Percentiles rank a stretch among this genome's conserved stretches.
These are phyloP conservation scores for Sparus aurata DNA, from an alignment of 2,797 vertebrate genomes.

Conservation along the genomic window DNA sequence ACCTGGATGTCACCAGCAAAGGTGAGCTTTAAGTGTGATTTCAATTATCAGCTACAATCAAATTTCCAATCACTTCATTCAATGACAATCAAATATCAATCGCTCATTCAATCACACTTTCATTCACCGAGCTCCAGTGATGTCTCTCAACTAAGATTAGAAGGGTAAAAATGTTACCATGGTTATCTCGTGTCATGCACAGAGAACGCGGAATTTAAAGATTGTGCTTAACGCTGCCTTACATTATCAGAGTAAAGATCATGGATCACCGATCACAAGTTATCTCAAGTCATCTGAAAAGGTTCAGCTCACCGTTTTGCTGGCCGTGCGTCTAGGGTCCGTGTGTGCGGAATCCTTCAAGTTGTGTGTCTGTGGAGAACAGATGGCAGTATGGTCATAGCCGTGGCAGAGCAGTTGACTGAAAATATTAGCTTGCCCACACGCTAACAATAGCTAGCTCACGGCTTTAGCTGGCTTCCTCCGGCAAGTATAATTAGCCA, in stretches of 20 bases:
- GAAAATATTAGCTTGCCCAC: slow-evolving; percentile 71
- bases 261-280: slow-evolving; percentile 35
- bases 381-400: slow-evolving; percentile 63
- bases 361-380: slow-evolving; percentile 65
- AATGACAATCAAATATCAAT: slow-evolving; percentile 6
- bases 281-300: slow-evolving; percentile 25
- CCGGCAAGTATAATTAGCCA: slow-evolving; percentile 82
- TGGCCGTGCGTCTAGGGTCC: slow-evolving; percentile 34
- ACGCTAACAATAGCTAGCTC: slow-evolving; percentile 83
- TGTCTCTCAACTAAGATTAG: neutral
- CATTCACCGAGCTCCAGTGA: slow-evolving; percentile 4
- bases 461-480: slow-evolving; percentile 67
- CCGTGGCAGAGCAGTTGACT: slow-evolving; percentile 56
- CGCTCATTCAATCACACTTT: neutral
- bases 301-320: slow-evolving; percentile 67
- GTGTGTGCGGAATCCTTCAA: slow-evolving; percentile 53
- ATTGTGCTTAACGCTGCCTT: slow-evolving; percentile 61
- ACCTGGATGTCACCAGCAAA: slow-evolving; percentile 33
- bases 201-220: slow-evolving; percentile 71
- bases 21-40: slow-evolving; percentile 5
- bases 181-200: slow-evolving; percentile 58
- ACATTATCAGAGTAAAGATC: slow-evolving; percentile 37
- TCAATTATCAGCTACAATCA: slow-evolving; percentile 1
- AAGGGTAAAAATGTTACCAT: slow-evolving; percentile 31
- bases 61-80: neutral